Percentiles rank a stretch among this genome's conserved stretches.
Evolutionary conservation across 2,797 vertebrate genomes (phyloP).

Genomic region (Falco berigora): DNA sequence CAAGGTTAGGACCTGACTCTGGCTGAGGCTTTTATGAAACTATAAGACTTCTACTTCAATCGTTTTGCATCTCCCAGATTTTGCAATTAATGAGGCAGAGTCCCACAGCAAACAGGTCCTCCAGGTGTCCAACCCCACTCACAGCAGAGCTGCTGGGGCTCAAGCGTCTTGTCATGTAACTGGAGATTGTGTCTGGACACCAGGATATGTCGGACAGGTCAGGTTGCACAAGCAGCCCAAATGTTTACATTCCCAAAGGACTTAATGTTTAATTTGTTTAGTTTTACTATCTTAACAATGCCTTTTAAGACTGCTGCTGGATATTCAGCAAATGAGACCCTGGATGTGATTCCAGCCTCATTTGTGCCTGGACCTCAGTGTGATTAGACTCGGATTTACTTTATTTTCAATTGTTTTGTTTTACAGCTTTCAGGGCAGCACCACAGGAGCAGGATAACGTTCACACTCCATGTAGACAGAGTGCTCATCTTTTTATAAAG

Average conservation of each 20-base stretch:
- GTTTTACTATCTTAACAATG: neutral
- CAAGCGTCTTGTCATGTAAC: fast-evolving
- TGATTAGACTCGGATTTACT: neutral
- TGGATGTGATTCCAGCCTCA: neutral
- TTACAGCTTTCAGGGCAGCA: neutral
- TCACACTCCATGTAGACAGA: neutral
- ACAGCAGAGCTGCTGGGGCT: neutral
- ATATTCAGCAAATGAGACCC: neutral
- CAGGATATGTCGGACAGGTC: neutral
- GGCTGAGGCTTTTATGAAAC: neutral
- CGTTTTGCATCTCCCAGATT: neutral
- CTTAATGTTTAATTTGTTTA: neutral
- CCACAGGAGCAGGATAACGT: neutral
- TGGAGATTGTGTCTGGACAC: neutral
- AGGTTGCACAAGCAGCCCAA: neutral
- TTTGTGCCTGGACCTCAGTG: neutral
- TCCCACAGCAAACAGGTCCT: too few relatives aligned
- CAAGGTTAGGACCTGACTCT: neutral
- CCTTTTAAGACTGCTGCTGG: neutral
- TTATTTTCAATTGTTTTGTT: neutral
- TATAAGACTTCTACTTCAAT: neutral
- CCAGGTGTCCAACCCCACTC: neutral
- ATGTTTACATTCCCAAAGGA: neutral
- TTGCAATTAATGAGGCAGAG: neutral
- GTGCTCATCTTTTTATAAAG: neutral